Conservation (phyloP, 2,888 invertebrate genomes). For the Encarsia formosa region DNA sequence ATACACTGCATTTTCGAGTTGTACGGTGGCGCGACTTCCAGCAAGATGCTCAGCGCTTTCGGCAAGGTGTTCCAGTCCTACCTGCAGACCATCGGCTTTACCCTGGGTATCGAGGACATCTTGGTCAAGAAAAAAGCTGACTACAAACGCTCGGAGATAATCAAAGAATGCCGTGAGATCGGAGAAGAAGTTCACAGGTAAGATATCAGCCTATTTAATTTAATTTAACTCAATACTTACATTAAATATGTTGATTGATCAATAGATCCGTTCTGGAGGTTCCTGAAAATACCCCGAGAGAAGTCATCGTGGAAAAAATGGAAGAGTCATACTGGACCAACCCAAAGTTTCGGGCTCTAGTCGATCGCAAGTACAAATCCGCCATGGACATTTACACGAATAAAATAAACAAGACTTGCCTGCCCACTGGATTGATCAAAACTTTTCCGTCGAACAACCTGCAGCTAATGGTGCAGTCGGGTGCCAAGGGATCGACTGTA, state of each 20-base stretch:
- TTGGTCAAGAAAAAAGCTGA: slow-evolving; percentile 73
- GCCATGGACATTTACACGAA: slow-evolving; percentile 81
- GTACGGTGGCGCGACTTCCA: slow-evolving; percentile 85
- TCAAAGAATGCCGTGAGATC: slow-evolving; percentile 59
- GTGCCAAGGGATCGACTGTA: slow-evolving; percentile 97
- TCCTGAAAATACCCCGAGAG: slow-evolving; percentile 57
- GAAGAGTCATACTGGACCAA: slow-evolving; percentile 68
- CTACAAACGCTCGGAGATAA: slow-evolving; percentile 64
- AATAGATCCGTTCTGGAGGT: slow-evolving; percentile 66
- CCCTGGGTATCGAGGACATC: slow-evolving; percentile 93
- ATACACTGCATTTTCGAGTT: slow-evolving; percentile 94
- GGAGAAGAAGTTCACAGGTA: slow-evolving; percentile 38
- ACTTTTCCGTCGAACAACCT: slow-evolving; percentile 93
- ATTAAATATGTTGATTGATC: slow-evolving; percentile 50
- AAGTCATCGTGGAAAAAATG: slow-evolving; percentile 63
- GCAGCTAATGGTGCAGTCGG: slow-evolving; percentile 97
- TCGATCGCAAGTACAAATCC: slow-evolving; percentile 80
- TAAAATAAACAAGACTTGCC: slow-evolving; percentile 80
- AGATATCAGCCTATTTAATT: not conserved
- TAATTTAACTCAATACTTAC: not conserved
- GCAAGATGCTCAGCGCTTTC: slow-evolving; percentile 79
- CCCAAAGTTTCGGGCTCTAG: slow-evolving; percentile 71
- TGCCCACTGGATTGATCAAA: slow-evolving; percentile 78
- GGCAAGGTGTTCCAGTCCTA: slow-evolving; percentile 89
- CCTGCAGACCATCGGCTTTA: slow-evolving; percentile 88